phyloP scores from a whole-genome alignment of 2,888 invertebrate genomes.

The Rotaria socialis region DNA sequence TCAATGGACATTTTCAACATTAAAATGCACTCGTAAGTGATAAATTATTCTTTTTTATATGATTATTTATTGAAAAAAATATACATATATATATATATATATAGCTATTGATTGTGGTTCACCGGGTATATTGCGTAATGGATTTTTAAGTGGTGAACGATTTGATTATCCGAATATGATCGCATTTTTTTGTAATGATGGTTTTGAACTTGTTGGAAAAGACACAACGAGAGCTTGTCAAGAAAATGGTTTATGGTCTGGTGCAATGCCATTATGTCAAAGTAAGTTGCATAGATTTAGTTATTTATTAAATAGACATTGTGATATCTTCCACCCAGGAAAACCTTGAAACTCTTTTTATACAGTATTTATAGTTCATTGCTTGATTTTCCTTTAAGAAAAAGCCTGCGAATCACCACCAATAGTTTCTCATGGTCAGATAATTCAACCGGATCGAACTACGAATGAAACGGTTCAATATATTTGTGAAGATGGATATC shows the following conservation, averaged over 20 bases:
- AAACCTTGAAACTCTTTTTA: too few relatives aligned
- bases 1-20: constrained; percentile 27
- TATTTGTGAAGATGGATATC: constrained; percentile 13
- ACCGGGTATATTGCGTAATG: constrained; percentile 26
- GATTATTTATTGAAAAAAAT: too few relatives aligned
- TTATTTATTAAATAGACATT: too few relatives aligned
- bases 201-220: constrained; percentile 12
- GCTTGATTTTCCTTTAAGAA: not conserved
- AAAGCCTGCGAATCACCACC: not conserved
- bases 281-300: not conserved
- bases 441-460: constrained; percentile 7
- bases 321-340: too few relatives aligned
- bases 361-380: too few relatives aligned
- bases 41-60: not conserved
- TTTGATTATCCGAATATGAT: constrained; percentile 31
- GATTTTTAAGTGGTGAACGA: constrained; percentile 32
- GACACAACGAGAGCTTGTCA: not conserved
- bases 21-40: constrained; percentile 13
- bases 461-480: constrained; percentile 21
- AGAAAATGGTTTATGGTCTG: constrained; percentile 18
- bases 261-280: not conserved
- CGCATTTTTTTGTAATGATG: constrained; percentile 32
- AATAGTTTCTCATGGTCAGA: not conserved
- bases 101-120: constrained; percentile 23
- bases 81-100: too few relatives aligned